These are phyloP conservation scores for Agrochola macilenta DNA, from an alignment of 2,888 invertebrate species.

Conservation along the genomic window DNA sequence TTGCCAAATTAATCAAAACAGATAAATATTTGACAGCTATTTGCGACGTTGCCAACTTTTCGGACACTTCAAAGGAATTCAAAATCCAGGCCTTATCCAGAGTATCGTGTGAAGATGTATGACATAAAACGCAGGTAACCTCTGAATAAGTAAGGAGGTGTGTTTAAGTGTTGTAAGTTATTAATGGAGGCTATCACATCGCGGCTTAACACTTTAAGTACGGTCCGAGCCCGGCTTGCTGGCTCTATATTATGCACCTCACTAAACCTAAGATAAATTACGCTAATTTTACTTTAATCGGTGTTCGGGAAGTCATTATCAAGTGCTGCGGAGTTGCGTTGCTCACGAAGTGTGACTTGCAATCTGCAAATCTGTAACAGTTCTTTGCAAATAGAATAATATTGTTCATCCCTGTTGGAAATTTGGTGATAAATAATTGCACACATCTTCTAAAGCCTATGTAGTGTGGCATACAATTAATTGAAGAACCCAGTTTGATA, in stretches of 20 bases:
- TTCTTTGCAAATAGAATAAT: too few species aligned
- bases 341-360: not conserved
- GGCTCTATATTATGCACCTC: constrained; percentile 78
- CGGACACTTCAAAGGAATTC: constrained; percentile 24
- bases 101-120: constrained; percentile 62
- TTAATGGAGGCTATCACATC: constrained; percentile 81
- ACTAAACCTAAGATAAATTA: constrained; percentile 74
- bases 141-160: constrained; percentile 77
- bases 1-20: too few species aligned
- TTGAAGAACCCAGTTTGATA: not conserved
- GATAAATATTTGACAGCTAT: too few species aligned
- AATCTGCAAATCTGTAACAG: too few species aligned
- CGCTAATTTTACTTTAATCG: constrained; percentile 71
- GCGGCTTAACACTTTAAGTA: constrained; percentile 84
- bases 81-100: constrained; percentile 38
- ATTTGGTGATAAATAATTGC: too few species aligned
- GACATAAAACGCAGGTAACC: constrained; percentile 70
- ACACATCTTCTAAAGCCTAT: too few species aligned
- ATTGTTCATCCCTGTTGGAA: too few species aligned
- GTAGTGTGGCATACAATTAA: too few species aligned
- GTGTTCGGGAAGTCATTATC: constrained; percentile 51
- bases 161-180: constrained; percentile 79
- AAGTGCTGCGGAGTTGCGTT: not conserved
- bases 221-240: constrained; percentile 74
- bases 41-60: too few species aligned